Evolutionary conservation across 2,888 invertebrate species (phyloP).

Genomic region (Cheilosia impressa): DNA sequence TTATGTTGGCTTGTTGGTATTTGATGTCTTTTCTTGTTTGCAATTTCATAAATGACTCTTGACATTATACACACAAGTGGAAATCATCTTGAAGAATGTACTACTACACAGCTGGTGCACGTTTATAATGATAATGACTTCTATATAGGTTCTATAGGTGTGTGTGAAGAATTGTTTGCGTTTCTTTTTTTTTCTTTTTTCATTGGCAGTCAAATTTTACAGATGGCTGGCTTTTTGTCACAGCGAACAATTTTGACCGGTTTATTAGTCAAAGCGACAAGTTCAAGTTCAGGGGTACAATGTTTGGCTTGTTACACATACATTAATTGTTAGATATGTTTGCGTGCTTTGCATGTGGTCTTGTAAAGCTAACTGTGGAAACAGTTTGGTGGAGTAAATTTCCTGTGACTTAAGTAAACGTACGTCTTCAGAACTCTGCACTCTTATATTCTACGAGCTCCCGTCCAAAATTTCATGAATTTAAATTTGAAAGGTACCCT

Average conservation of each 20-base stretch:
- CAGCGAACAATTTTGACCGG: neutral
- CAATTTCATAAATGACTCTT: neutral
- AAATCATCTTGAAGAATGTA: neutral
- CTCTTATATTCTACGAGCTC: too few species aligned
- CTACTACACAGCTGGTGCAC: neutral
- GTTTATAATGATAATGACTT: slow-evolving; percentile 2
- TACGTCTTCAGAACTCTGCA: too few species aligned
- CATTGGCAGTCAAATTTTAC: slow-evolving; percentile 18
- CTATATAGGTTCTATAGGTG: slow-evolving; percentile 7
- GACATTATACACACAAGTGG: neutral
- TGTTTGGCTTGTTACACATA: slow-evolving; percentile 8
- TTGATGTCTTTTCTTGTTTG: neutral
- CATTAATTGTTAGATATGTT: slow-evolving; percentile 12
- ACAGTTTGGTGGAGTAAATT: too few species aligned
- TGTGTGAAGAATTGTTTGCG: neutral
- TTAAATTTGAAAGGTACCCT: too few species aligned
- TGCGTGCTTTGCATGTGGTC: slow-evolving; percentile 16
- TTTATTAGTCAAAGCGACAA: slow-evolving; percentile 18
- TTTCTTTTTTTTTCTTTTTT: neutral
- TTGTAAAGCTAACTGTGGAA: neutral
- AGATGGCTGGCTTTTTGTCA: slow-evolving; percentile 16
- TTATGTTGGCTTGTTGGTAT: neutral
- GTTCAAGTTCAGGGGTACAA: slow-evolving; percentile 53
- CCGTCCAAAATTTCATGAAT: too few species aligned
- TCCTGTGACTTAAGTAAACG: too few species aligned